phyloP scores from a whole-genome alignment of 2,797 vertebrate species.

The Sebastes reedi region DNA sequence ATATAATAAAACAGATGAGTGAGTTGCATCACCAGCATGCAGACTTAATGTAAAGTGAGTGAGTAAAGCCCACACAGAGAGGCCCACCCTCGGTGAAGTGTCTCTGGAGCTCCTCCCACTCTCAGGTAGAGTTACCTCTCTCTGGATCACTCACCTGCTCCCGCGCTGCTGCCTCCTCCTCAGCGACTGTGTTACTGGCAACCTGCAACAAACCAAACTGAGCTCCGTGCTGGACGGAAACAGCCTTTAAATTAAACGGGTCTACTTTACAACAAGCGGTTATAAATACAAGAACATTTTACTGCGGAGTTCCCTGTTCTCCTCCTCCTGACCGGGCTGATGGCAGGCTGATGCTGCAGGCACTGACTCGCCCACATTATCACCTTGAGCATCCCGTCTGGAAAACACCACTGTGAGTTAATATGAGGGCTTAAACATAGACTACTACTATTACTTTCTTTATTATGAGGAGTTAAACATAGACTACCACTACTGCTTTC shows the following conservation, averaged over 20 bases:
- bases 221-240: not conserved
- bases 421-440: too few species aligned
- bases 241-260: not conserved
- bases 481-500: not conserved
- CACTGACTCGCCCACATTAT: not conserved
- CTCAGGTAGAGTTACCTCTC: constrained; percentile 72
- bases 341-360: constrained; percentile 55
- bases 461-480: too few species aligned
- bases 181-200: constrained; percentile 1
- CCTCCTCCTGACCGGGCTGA: constrained; percentile 8
- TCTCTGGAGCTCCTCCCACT: constrained; percentile 60
- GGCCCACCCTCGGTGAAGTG: not conserved
- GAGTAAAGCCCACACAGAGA: not conserved
- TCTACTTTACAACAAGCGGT: not conserved
- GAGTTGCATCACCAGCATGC: not conserved
- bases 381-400: constrained; percentile 45
- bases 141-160: constrained; percentile 55
- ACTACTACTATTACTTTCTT: too few species aligned
- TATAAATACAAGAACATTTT: not conserved
- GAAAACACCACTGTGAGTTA: constrained; percentile 54
- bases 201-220: not conserved
- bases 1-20: not conserved
- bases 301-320: not conserved
- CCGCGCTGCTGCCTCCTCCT: not conserved
- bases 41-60: not conserved